These are phyloP conservation scores for Nettapus auritus DNA, from an alignment of 2,113 vertebrate genomes.

Conservation along the genomic window DNA sequence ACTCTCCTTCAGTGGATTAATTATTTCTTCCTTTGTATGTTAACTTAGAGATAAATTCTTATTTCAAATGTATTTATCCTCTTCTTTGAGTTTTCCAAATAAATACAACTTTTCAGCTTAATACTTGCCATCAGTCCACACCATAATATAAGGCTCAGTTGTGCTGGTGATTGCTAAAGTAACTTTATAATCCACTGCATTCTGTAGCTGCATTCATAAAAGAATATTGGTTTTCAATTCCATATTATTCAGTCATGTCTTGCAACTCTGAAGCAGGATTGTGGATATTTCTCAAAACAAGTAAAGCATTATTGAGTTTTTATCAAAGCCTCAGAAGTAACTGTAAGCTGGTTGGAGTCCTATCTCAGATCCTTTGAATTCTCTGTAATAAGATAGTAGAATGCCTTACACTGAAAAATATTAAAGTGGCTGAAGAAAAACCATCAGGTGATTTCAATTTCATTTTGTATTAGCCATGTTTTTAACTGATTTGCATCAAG, in stretches of 20 bases:
- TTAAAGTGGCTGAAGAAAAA: background rate
- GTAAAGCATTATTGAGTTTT: background rate
- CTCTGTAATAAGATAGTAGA: background rate
- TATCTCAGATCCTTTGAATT: background rate
- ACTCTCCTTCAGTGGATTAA: background rate
- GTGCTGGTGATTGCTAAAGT: background rate
- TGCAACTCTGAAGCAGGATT: background rate
- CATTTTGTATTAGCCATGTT: background rate
- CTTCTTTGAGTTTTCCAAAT: background rate
- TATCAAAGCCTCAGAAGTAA: background rate
- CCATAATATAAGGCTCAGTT: background rate
- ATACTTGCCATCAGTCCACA: background rate
- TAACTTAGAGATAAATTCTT: conserved; percentile 5
- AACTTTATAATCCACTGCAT: background rate
- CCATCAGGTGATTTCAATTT: background rate
- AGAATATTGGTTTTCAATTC: background rate
- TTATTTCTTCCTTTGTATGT: background rate
- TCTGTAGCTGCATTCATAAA: background rate
- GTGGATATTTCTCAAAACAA: background rate
- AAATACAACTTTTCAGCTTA: background rate
- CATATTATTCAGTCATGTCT: background rate
- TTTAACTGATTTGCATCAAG: background rate
- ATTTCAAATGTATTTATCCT: background rate
- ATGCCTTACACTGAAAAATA: background rate
- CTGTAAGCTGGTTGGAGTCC: background rate